Percentiles rank a stretch among this genome's conserved stretches.
phyloP scores from a whole-genome alignment of 2,113 vertebrate genomes.

The Calidris pygmaea region DNA sequence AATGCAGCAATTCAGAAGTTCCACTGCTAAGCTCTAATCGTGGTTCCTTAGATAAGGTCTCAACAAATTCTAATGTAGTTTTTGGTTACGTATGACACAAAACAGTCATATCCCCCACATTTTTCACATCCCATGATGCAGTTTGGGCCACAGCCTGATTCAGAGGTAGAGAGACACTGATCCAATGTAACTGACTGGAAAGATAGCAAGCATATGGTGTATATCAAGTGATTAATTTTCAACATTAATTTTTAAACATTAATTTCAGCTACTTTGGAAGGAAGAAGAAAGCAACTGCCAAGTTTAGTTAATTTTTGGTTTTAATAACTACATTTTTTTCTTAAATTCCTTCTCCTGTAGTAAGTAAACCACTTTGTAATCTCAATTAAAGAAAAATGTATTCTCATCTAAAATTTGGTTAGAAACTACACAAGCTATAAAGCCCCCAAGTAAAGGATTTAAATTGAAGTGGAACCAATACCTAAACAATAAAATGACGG shows the following conservation, averaged over 20 bases:
- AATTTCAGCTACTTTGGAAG: conserved; percentile 29
- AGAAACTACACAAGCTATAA: neutral
- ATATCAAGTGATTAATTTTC: conserved; percentile 42
- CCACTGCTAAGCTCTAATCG: neutral
- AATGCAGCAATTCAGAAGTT: neutral
- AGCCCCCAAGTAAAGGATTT: conserved; percentile 16
- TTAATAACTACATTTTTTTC: neutral
- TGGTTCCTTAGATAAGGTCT: neutral
- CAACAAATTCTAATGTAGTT: neutral
- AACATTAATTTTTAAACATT: conserved; percentile 53
- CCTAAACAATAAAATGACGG: conserved; percentile 7
- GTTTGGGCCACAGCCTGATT: conserved; percentile 14
- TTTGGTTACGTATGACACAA: neutral
- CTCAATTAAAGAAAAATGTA: neutral
- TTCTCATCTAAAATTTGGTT: neutral
- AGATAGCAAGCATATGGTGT: conserved; percentile 29
- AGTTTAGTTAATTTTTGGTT: conserved; percentile 14
- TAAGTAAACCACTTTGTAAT: neutral
- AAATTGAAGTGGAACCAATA: conserved; percentile 29
- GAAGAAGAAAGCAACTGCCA: conserved; percentile 31
- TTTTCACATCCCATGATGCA: neutral
- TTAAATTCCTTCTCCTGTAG: neutral
- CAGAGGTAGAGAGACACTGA: conserved; percentile 21
- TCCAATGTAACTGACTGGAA: conserved; percentile 29
- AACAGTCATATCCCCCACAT: neutral